Evolutionary conservation across 2,888 invertebrate genomes (phyloP).

Genomic region (Drosophila multiciliata): DNA sequence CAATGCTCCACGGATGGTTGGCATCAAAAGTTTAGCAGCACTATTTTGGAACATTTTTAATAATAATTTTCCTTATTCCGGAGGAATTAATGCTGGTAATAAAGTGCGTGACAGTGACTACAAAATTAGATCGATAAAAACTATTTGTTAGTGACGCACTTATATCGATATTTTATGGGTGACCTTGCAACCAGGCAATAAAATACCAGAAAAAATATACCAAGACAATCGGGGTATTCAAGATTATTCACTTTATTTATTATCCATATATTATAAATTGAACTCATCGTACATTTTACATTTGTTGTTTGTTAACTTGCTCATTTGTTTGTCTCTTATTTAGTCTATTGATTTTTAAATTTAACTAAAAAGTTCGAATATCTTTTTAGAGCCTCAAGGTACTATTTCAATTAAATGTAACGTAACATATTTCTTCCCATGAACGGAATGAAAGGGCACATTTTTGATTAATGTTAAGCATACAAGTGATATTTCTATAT

Average conservation of each 20-base stretch:
- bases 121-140: slow-evolving; percentile 23
- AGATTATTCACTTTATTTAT: slow-evolving; percentile 2
- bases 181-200: background rate
- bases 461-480: slow-evolving; percentile 15
- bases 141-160: background rate
- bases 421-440: slow-evolving; percentile 14
- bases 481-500: slow-evolving; percentile 10
- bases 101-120: slow-evolving; percentile 19
- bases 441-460: slow-evolving; percentile 11
- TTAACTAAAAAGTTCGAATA: slow-evolving; percentile 57
- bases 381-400: slow-evolving; percentile 52
- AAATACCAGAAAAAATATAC: slow-evolving; percentile 9
- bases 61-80: slow-evolving; percentile 17
- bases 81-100: slow-evolving; percentile 40
- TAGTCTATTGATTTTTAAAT: slow-evolving; percentile 41
- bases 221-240: background rate
- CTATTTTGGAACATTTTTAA: slow-evolving; percentile 81
- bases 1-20: slow-evolving; percentile 79
- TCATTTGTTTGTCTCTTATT: slow-evolving; percentile 2
- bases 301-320: slow-evolving; percentile 11
- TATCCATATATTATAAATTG: slow-evolving; percentile 6
- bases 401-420: slow-evolving; percentile 40
- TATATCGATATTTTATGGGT: slow-evolving; percentile 15
- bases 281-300: slow-evolving; percentile 9
- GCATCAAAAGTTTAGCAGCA: slow-evolving; percentile 81